Evolutionary conservation across 1,140 invertebrate genomes (phyloP).

Genomic region (Delia radicum): DNA sequence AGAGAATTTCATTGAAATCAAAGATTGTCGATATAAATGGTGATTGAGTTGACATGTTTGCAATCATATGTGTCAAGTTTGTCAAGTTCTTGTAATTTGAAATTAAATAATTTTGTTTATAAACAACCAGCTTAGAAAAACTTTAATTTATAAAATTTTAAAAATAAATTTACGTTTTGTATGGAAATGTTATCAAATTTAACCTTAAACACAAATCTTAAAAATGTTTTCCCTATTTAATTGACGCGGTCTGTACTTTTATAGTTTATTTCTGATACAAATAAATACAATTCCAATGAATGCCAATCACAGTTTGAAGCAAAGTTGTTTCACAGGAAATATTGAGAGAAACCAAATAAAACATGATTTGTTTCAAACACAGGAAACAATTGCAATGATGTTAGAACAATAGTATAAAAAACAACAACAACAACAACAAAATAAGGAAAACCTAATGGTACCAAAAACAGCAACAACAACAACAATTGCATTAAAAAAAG

Average conservation of each 20-base stretch:
- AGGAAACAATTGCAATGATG: conserved; percentile 9
- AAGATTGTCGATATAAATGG: too few relatives aligned
- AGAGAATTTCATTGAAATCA: too few relatives aligned
- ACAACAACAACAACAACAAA: background rate
- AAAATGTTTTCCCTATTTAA: background rate
- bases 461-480: background rate
- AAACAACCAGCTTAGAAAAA: too few relatives aligned
- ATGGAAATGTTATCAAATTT: too few relatives aligned
- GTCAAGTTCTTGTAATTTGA: too few relatives aligned
- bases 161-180: too few relatives aligned
- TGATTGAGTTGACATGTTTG: too few relatives aligned
- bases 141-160: too few relatives aligned
- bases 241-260: background rate
- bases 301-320: conserved; percentile 1
- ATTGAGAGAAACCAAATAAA: conserved; percentile 2
- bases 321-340: conserved; percentile 3
- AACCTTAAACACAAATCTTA: too few relatives aligned
- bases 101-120: too few relatives aligned
- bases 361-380: conserved; percentile 14
- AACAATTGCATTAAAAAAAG: background rate
- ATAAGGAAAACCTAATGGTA: background rate
- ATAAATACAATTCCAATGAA: conserved; percentile 19
- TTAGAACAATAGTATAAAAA: background rate
- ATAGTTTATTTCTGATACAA: background rate
- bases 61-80: too few relatives aligned